Evolutionary conservation across 1,140 invertebrate genomes (phyloP), one percentile per base, ranked within the genome.

Genomic region (Drosophila pallidifrons): DNA sequence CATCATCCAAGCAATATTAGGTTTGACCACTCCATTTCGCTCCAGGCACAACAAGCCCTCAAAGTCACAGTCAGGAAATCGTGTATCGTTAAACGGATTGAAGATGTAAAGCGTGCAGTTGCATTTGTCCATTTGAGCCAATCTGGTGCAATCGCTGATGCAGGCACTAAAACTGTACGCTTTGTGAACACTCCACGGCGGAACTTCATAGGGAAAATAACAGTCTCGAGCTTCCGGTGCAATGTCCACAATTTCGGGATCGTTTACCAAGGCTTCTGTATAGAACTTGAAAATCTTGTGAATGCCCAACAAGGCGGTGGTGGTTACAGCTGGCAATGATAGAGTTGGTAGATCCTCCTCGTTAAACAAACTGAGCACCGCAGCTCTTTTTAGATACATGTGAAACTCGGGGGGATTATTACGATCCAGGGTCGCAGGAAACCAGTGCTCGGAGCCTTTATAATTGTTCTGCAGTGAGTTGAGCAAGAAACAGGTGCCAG

Each of bases 151-250:
- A 43, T 94, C 93, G 1, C 93, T 93, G 15, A 94, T 92, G 74
- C 94, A 94, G 1, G 93, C 92, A 38, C 93, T 94, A 68, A 94
- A 94, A 65, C 94, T 94, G 57, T 94, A 94, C 20, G 92, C 91
- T 13, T 76, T 71, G 73, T 93, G 94, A 0, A 93, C 77, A n/a
- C 93, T 91, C 10, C 93, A 75, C 8, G 91, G 68, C 8, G 91
- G 85, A 1, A 77, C 47, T 82, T 95, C 94, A 11, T 94, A 90
- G 1, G 93, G 92, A 67, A 94, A 94, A 25, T 92, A 81, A 67
- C 94, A 95, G 47, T 93, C 93, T 28, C 93, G 79, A 7, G 92
- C 86, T 7, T 87, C 55, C 0, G 77, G 73, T 0, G 72, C 52
- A 4, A 92, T 85, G 13, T 92, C 87, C 1, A 61, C 61, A 2